A percentile compares a stretch with the other conserved stretches of the same genome.
These are phyloP conservation scores for Trematocara macrostoma DNA, from an alignment of 2,113 vertebrate genomes.

Conservation along the genomic window DNA sequence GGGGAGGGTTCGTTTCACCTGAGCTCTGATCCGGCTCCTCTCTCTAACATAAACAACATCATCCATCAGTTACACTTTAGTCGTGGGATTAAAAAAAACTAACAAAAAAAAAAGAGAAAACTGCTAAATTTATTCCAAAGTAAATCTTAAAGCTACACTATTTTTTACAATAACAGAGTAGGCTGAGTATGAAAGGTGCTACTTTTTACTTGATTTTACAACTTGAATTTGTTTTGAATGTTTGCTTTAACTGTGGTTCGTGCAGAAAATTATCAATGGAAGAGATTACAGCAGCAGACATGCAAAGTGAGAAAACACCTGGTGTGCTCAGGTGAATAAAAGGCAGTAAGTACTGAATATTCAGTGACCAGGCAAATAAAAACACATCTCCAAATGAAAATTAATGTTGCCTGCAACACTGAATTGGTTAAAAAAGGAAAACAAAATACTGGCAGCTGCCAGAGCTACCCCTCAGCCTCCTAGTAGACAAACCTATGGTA, in stretches of 20 bases:
- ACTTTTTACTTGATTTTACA: not conserved
- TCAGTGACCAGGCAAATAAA: not conserved
- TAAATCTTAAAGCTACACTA: not conserved
- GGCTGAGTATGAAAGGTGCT: not conserved
- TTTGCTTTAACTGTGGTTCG: not conserved
- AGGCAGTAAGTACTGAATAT: not conserved
- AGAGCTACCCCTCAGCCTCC: not conserved
- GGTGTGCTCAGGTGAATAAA: not conserved
- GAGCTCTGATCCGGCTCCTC: constrained; percentile 47
- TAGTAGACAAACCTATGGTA: not conserved
- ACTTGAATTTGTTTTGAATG: not conserved
- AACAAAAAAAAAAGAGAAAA: not conserved
- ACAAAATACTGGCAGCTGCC: not conserved
- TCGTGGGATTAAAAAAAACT: not conserved
- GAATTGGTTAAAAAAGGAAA: not conserved
- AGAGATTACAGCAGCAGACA: not conserved
- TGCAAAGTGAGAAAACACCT: not conserved
- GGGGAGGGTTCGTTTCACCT: constrained; percentile 44
- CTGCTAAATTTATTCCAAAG: not conserved
- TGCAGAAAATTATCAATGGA: not conserved
- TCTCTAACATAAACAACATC: constrained; percentile 47
- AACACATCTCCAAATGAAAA: not conserved
- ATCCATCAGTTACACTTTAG: not conserved
- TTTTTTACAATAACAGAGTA: not conserved
- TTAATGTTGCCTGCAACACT: not conserved